phyloP scores from a whole-genome alignment of 2,797 vertebrate genomes.

The Adelosebastes latens region DNA sequence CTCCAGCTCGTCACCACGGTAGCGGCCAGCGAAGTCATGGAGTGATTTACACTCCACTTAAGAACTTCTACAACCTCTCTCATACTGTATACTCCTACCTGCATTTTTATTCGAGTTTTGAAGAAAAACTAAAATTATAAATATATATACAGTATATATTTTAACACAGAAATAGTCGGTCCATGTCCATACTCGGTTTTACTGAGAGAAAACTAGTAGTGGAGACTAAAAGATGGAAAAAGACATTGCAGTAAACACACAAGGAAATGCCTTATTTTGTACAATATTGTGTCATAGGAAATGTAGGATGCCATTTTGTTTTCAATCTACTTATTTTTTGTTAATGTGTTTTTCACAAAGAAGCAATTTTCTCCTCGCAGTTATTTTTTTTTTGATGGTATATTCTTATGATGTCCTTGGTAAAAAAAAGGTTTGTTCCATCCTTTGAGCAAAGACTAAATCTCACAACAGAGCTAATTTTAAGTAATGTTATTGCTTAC shows the following conservation, averaged over 20 bases:
- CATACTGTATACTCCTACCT: constrained; percentile 76
- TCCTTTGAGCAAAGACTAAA: constrained; percentile 49
- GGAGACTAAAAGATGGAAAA: constrained; percentile 83
- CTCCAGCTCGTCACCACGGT: constrained; percentile 99
- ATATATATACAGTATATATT: constrained; percentile 80
- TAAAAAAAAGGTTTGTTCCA: constrained; percentile 41
- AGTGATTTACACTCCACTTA: constrained; percentile 84
- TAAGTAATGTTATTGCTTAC: constrained; percentile 54
- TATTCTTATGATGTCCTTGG: constrained; percentile 50
- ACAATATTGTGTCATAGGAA: constrained; percentile 90
- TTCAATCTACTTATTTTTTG: constrained; percentile 88
- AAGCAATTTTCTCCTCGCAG: constrained; percentile 34
- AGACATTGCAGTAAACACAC: constrained; percentile 95
- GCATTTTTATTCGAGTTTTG: constrained; percentile 77
- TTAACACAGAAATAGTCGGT: constrained; percentile 79
- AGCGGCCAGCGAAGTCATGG: constrained; percentile 95
- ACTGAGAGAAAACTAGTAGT: constrained; percentile 77
- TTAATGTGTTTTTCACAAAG: constrained; percentile 61
- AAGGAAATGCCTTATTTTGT: constrained; percentile 99
- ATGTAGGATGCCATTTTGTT: constrained; percentile 75
- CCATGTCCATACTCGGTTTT: constrained; percentile 92
- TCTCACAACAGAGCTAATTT: constrained; percentile 56
- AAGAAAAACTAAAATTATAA: constrained; percentile 68
- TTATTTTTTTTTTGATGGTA: constrained; percentile 37
- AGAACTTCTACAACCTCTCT: constrained; percentile 66